Percentiles rank a stretch among this genome's conserved stretches.
Evolutionary conservation across 1,140 invertebrate species (phyloP).

Genomic region (Ericerus pela): DNA sequence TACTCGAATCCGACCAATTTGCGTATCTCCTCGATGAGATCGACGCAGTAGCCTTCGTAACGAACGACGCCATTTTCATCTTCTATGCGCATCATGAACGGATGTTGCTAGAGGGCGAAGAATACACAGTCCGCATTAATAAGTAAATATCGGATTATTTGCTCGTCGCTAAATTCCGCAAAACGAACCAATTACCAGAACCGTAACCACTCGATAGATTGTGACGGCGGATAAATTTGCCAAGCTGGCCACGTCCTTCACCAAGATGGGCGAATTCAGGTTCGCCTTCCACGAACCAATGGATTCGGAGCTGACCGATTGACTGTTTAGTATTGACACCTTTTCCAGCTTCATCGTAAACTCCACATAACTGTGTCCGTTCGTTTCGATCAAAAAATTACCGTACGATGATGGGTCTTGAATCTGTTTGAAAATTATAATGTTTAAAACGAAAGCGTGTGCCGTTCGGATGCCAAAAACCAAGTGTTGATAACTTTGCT

Average conservation of each 20-base stretch:
- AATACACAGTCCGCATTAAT: no score
- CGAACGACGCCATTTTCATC: constrained; percentile 35
- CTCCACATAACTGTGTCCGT: constrained; percentile 54
- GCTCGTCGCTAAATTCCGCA: no score
- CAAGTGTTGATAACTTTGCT: background rate
- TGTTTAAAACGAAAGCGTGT: background rate
- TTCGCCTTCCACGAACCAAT: constrained; percentile 54
- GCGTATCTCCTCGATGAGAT: constrained; percentile 72
- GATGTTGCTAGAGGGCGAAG: constrained; percentile 49
- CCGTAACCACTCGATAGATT: constrained; percentile 63
- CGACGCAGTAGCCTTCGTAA: constrained; percentile 84
- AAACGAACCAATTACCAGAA: constrained; percentile 41
- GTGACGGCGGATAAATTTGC: constrained; percentile 60
- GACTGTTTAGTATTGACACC: constrained; percentile 34
- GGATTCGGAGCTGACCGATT: constrained; percentile 39
- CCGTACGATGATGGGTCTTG: constrained; percentile 48
- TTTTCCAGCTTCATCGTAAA: constrained; percentile 52
- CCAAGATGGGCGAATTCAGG: constrained; percentile 41
- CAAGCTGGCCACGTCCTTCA: constrained; percentile 47
- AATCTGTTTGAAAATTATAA: constrained; percentile 30
- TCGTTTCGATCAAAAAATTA: constrained; percentile 40
- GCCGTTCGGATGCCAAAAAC: background rate
- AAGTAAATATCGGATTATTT: no score
- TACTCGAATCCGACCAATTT: constrained; percentile 76
- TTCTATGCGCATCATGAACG: constrained; percentile 64